phyloP scores from a whole-genome alignment of 2,113 vertebrate species.

The Mionectes macconnelli region DNA sequence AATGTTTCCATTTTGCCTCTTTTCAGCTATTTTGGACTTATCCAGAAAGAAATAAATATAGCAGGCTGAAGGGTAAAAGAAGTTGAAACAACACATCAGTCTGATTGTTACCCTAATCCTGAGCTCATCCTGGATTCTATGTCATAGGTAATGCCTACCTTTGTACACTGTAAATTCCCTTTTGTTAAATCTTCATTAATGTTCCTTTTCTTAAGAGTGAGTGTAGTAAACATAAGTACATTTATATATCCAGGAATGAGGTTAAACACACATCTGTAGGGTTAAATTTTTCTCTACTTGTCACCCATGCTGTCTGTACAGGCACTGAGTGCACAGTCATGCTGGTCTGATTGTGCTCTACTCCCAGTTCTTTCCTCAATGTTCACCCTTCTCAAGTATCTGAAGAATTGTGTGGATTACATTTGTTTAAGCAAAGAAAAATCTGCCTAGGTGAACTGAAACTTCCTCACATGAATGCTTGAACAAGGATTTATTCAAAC shows the following conservation, averaged over 20 bases:
- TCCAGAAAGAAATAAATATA: background rate
- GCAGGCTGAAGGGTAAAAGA: background rate
- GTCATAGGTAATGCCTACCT: background rate
- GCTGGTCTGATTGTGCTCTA: fast-evolving
- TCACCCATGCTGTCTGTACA: background rate
- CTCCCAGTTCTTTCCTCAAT: background rate
- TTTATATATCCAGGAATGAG: background rate
- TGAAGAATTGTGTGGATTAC: background rate
- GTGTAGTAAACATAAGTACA: background rate
- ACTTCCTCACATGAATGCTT: background rate
- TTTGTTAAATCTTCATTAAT: background rate
- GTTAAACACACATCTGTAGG: background rate
- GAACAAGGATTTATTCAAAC: background rate
- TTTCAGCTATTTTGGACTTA: background rate
- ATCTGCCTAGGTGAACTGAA: background rate
- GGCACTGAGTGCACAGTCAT: fast-evolving
- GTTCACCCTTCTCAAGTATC: background rate
- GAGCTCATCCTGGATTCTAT: background rate
- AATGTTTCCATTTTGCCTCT: background rate
- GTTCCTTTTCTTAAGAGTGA: background rate
- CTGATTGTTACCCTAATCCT: background rate
- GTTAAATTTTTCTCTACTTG: background rate
- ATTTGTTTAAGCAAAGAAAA: background rate
- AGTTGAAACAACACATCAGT: background rate
- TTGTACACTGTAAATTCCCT: background rate